phyloP scores from a whole-genome alignment of 2,113 vertebrate genomes.

The Chroicocephalus ridibundus region DNA sequence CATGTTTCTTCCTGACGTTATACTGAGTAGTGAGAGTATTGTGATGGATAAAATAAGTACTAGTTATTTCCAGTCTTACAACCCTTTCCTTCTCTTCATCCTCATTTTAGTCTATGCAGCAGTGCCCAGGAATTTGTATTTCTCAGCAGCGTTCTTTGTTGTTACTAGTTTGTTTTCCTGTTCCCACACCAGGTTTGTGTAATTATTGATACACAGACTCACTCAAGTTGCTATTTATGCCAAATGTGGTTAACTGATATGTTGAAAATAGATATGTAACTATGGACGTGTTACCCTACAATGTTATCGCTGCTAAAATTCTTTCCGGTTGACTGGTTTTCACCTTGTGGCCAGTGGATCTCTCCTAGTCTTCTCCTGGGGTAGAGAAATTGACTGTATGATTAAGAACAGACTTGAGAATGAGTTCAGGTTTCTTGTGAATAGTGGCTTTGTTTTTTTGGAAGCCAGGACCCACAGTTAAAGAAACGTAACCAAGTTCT shows the following conservation, averaged over 20 bases:
- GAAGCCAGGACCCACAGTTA: not conserved
- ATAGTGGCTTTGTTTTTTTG: not conserved
- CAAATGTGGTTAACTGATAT: not conserved
- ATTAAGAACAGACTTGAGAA: not conserved
- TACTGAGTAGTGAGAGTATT: not conserved
- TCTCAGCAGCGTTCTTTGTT: not conserved
- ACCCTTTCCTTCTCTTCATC: not conserved
- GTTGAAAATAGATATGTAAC: not conserved
- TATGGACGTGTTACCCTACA: not conserved
- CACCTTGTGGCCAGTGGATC: not conserved
- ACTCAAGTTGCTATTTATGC: not conserved
- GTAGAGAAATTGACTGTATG: not conserved
- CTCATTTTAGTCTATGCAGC: not conserved
- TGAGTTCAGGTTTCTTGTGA: not conserved
- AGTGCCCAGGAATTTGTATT: not conserved
- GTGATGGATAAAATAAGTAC: not conserved
- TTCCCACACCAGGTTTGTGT: not conserved
- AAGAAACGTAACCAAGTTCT: not conserved
- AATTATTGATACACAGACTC: not conserved
- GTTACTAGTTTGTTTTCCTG: not conserved
- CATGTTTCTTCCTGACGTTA: not conserved
- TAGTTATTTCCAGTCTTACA: not conserved
- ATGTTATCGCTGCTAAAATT: not conserved
- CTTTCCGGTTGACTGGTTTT: not conserved
- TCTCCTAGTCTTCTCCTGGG: not conserved